Base-by-base conservation (phyloP, 2,797 vertebrate species). In the Champsocephalus gunnari region DNA sequence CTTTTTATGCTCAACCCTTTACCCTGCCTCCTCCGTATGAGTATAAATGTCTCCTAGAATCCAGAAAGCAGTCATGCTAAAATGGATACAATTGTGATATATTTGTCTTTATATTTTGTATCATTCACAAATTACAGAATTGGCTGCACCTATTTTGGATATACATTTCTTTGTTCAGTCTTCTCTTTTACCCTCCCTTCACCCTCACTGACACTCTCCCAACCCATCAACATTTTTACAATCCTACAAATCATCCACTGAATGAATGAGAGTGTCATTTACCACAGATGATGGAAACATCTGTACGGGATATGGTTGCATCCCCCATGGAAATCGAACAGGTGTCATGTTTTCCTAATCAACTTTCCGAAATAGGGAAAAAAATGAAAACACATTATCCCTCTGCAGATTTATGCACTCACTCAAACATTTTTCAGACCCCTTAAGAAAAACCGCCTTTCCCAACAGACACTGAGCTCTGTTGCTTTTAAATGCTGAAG, bases 321-420 rank as follows among this genome's bases (percentile, higher is more conserved):
- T 64, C 48, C 74, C 57, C 54, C 1, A n/a, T 0, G 19, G 86
- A 88, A 82, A 66, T 85, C 60, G 57, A 63, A 32, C 38, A 3
- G 34, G 63, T 1, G 1, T 59, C 14, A 21, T 70, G 62, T 79
- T 84, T 76, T 74, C n/a, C 60, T 70, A 84, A 78, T 78, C 68
- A 82, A 38, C 77, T 59, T 61, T 45, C 73, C 10, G 75, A 79
- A 73, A 56, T 5, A 28, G 21, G 21, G 3, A 48, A 24, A 51
- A 51, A 19, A 32, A 41, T n/a, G 45, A 16, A 43, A 64, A 45
- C 49, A 70, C n/a, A 75, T 68, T 41, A 75, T 77, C 53, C 50
- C 53, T 38, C 68, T 79, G 71, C 45, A 82, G 65, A 85, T 87
- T 64, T 71, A 77, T 77, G 69, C 77, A 79, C 41, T 76, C 65